Evolutionary conservation across 2,797 vertebrate species (phyloP).

Genomic region (Phrynocephalus forsythii): DNA sequence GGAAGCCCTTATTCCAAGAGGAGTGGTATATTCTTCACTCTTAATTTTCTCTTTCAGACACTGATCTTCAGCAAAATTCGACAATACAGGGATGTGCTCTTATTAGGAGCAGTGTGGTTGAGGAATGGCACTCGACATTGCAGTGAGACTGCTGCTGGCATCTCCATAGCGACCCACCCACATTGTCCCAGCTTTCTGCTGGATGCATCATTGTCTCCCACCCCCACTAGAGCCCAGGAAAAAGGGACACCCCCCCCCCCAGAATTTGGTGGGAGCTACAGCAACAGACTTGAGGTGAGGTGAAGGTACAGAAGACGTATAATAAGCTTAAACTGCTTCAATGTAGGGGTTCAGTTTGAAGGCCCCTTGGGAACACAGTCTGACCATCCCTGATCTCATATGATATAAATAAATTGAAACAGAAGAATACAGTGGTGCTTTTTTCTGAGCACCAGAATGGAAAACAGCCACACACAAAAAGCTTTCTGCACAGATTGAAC

Average conservation of each 20-base stretch:
- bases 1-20: too few relatives aligned
- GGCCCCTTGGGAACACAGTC: background rate
- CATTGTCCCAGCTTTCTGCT: constrained; percentile 37
- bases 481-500: background rate
- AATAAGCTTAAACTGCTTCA: background rate
- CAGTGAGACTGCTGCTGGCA: constrained; percentile 3
- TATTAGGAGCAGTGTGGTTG: constrained; percentile 63
- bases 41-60: background rate
- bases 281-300: background rate
- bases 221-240: background rate
- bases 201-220: constrained; percentile 14
- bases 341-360: background rate
- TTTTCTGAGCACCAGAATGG: background rate
- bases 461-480: background rate
- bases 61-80: background rate
- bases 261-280: background rate
- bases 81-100: background rate
- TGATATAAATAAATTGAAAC: background rate
- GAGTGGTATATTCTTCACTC: too few relatives aligned
- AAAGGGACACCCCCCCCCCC: background rate
- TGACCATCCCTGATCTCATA: background rate
- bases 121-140: constrained; percentile 30
- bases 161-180: constrained; percentile 41
- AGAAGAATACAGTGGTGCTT: background rate
- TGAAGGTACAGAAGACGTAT: background rate